Conservation (phyloP, 2,797 vertebrate genomes). For the Acrocephalus scirpaceus region DNA sequence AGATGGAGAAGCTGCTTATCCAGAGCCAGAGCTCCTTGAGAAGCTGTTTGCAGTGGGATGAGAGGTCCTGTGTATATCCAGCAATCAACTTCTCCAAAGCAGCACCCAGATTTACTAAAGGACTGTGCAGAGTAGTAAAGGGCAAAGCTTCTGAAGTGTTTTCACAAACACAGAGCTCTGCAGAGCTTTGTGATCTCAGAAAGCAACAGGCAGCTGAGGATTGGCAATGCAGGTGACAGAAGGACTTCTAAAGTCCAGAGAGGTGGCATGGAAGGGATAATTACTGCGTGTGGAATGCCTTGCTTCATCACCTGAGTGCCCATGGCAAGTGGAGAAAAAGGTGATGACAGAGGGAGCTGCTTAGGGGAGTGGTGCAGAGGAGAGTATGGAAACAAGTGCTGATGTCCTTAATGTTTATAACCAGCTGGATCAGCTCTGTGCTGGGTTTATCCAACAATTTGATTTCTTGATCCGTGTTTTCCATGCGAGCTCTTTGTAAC, state of each 20-base stretch:
- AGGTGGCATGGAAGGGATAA: neutral
- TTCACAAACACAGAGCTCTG: neutral
- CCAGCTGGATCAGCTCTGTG: neutral
- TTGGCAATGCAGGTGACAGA: neutral
- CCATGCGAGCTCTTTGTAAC: neutral
- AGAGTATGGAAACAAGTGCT: neutral
- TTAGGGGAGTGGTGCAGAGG: neutral
- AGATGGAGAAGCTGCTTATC: neutral
- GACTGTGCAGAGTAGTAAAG: neutral
- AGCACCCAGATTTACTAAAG: neutral
- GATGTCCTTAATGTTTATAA: neutral
- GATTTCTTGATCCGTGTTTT: neutral
- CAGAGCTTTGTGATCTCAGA: neutral
- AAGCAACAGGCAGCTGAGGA: neutral
- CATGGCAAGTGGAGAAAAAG: neutral
- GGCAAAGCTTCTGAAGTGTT: neutral
- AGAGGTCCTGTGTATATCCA: rapidly evolving
- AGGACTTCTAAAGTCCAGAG: neutral
- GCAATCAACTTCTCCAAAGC: neutral
- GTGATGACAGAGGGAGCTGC: neutral
- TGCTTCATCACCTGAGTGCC: neutral
- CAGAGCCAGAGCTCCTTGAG: neutral
- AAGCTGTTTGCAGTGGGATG: neutral
- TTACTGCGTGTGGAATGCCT: neutral
- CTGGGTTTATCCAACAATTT: neutral